These are phyloP conservation scores for Nannoperca obscura DNA, from an alignment of 2,797 vertebrate genomes.

Conservation along the genomic window DNA sequence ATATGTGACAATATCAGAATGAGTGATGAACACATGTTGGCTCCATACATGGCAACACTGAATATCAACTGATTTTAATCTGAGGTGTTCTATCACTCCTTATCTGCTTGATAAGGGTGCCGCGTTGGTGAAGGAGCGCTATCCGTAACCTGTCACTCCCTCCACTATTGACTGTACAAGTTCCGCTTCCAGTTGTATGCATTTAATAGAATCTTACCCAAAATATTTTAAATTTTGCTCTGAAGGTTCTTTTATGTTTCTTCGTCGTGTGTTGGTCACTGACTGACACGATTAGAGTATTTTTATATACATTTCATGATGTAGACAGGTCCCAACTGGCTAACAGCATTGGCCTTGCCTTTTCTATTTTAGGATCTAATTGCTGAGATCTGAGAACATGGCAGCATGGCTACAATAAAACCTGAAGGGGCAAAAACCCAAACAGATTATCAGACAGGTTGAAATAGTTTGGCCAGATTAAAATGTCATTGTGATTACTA, in stretches of 20 bases:
- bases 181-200: background rate
- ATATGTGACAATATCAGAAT: background rate
- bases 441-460: background rate
- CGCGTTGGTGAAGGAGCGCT: slow-evolving; percentile 9
- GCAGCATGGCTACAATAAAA: background rate
- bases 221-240: background rate
- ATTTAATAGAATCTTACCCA: background rate
- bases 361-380: too few relatives aligned
- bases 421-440: background rate
- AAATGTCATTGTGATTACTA: too few relatives aligned
- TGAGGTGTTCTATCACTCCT: slow-evolving; percentile 28
- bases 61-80: slow-evolving; percentile 23
- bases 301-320: too few relatives aligned
- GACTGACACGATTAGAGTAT: too few relatives aligned
- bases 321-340: too few relatives aligned
- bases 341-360: too few relatives aligned
- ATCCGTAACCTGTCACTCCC: slow-evolving; percentile 7
- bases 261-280: too few relatives aligned
- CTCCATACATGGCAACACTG: slow-evolving; percentile 1
- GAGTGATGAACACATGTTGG: background rate
- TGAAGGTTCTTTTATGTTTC: background rate
- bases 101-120: slow-evolving; percentile 12
- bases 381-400: background rate
- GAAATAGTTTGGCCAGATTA: too few relatives aligned
- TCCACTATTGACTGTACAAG: background rate